Base-by-base conservation (phyloP, 2,113 vertebrate genomes). In the Marmota flaviventris region DNA sequence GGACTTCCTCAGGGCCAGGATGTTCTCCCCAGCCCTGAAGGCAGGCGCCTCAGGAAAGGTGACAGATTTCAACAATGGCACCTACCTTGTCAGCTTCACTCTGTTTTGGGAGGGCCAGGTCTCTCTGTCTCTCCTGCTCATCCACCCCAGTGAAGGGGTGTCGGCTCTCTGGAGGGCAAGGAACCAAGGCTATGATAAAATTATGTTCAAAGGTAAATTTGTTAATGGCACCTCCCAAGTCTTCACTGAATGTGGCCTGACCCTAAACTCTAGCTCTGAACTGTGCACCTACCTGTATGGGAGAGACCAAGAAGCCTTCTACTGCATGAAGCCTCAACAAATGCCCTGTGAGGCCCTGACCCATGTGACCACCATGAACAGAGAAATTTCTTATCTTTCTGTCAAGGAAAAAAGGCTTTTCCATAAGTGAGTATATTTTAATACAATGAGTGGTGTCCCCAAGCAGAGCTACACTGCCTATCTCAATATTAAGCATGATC, bases 81-180 rank as follows among this genome's bases (percentile, higher is more conserved):
- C 98, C 20, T 98, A 98, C 86, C 85, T 97, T 4, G 72, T 98
- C 48, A 94, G 88, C 45, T 98, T 98, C 96, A 97, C 87, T 5
- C 65, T 98, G 39, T 98, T 97, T 91, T 98, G 98, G 98, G 97
- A 95, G 42, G 98, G 96, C 14, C 61, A 78, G 4, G 96, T 98
- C 79, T 77, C 84, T 12, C 89, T 77, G 77, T 97, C 89, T 95
- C 81, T 98, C 76, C 75, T 97, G 20, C 97, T 98, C 65, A 96
- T 98, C 27, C 97, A 98, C 77, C 96, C 98, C 91, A 98, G 98
- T 25, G 98, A 98, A 91, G 98, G 92, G 0, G 96, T 78, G 20
- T 97, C 96, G 0, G 97, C 96, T 11, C 88, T 98, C 72, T 98
- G 97, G 98, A 92, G 95, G 29, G 93, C 92, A 3, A 98, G 97